These are phyloP conservation scores for Zaprionus taronus DNA, from an alignment of 1,140 invertebrate genomes.

Conservation along the genomic window DNA sequence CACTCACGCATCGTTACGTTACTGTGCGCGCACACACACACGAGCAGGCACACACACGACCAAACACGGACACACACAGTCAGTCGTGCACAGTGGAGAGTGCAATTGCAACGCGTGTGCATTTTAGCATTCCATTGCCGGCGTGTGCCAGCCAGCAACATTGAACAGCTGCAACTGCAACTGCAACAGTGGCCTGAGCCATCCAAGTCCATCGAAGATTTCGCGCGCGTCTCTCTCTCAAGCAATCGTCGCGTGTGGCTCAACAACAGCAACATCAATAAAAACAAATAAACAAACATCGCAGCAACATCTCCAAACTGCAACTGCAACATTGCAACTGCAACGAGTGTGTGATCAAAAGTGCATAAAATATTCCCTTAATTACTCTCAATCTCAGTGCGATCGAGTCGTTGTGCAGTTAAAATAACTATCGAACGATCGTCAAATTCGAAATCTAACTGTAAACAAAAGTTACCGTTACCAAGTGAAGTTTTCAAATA, in stretches of 20 bases:
- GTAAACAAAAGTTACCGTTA: neutral
- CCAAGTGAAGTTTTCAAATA: slow-evolving; percentile 4
- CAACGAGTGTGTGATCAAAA: slow-evolving; percentile 22
- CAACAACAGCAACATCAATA: slow-evolving; percentile 14
- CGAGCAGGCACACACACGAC: slow-evolving; percentile 12
- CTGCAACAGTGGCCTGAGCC: slow-evolving; percentile 9
- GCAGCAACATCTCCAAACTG: slow-evolving; percentile 20
- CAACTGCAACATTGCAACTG: slow-evolving; percentile 1
- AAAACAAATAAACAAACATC: slow-evolving; percentile 11
- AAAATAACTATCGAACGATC: neutral
- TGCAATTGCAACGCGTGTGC: slow-evolving; percentile 37
- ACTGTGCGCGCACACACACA: slow-evolving; percentile 37
- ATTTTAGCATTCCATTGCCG: slow-evolving; percentile 62
- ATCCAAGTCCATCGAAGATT: slow-evolving; percentile 38
- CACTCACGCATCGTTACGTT: slow-evolving; percentile 56
- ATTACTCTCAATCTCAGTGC: slow-evolving; percentile 26
- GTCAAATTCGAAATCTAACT: neutral
- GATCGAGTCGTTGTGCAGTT: slow-evolving; percentile 11
- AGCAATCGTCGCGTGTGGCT: slow-evolving; percentile 56
- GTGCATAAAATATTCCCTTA: slow-evolving; percentile 26
- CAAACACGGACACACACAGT: neutral
- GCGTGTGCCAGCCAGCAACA: slow-evolving; percentile 60
- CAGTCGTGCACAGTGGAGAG: slow-evolving; percentile 1
- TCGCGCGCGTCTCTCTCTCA: slow-evolving; percentile 45
- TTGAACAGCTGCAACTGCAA: slow-evolving; percentile 47